Evolutionary conservation across 2,888 invertebrate species (phyloP).

Genomic region (Mamestra brassicae): DNA sequence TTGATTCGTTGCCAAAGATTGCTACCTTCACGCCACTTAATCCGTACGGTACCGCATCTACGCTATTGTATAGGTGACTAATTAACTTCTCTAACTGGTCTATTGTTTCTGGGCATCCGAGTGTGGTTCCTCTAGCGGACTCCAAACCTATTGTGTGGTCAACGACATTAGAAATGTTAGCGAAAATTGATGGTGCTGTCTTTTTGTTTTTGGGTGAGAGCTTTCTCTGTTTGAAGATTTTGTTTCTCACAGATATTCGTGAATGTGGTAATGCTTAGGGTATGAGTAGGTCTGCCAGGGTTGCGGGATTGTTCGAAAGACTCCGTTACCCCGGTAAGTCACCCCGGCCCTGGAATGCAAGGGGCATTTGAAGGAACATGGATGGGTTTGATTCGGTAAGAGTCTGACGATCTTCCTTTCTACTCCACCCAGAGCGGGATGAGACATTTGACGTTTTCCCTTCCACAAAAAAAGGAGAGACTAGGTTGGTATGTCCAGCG

Average conservation of each 20-base stretch:
- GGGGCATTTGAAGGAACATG: too few species aligned
- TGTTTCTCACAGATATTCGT: neutral
- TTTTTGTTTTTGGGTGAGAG: slow-evolving; percentile 11
- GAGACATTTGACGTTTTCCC: too few species aligned
- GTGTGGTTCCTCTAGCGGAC: slow-evolving; percentile 60
- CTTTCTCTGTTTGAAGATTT: slow-evolving; percentile 22
- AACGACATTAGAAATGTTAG: slow-evolving; percentile 49
- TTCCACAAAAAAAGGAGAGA: too few species aligned
- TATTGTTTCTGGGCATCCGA: slow-evolving; percentile 62
- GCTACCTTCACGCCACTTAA: slow-evolving; percentile 59
- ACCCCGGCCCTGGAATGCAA: too few species aligned
- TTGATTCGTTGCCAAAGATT: slow-evolving; percentile 42
- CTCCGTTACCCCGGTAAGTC: too few species aligned
- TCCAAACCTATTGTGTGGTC: slow-evolving; percentile 60
- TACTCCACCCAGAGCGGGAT: too few species aligned
- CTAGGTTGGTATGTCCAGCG: too few species aligned
- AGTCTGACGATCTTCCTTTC: too few species aligned
- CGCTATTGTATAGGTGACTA: slow-evolving; percentile 59
- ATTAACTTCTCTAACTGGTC: slow-evolving; percentile 62
- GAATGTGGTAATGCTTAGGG: neutral
- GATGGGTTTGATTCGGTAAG: too few species aligned
- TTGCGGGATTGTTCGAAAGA: too few species aligned
- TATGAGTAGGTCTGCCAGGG: too few species aligned
- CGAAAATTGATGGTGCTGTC: slow-evolving; percentile 15
- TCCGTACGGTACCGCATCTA: slow-evolving; percentile 55